These are phyloP conservation scores for Callocephalon fimbriatum DNA, from an alignment of 2,113 vertebrate genomes.

Conservation along the genomic window DNA sequence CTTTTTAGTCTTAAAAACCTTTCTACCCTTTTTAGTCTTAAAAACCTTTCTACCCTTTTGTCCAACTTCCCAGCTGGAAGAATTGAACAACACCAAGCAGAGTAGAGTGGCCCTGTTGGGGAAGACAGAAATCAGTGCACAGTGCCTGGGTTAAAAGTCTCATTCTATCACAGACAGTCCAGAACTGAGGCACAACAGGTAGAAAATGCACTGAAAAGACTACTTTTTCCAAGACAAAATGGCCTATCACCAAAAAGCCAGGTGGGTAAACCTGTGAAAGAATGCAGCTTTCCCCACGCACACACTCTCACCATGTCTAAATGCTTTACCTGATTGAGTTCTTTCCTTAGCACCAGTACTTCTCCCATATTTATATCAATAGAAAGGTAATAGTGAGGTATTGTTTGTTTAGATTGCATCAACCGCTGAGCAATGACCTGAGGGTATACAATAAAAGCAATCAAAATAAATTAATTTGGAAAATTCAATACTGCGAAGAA, in stretches of 20 bases:
- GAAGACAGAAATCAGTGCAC: background rate
- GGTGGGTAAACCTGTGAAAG: background rate
- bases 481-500: accelerated
- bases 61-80: background rate
- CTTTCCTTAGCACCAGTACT: constrained; percentile 89
- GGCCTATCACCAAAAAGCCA: background rate
- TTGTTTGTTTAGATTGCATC: constrained; percentile 97
- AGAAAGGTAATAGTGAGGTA: constrained; percentile 99
- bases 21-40: background rate
- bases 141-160: background rate
- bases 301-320: background rate
- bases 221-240: background rate
- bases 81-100: background rate
- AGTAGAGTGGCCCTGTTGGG: background rate
- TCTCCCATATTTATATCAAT: constrained; percentile 95
- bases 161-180: background rate
- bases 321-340: constrained; percentile 89
- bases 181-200: background rate
- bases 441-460: accelerated
- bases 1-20: background rate
- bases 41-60: background rate
- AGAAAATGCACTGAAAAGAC: background rate
- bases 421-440: constrained; percentile 97
- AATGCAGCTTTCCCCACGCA: background rate
- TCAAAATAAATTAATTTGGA: background rate